A percentile compares a stretch with the other conserved stretches of the same genome.
These are phyloP conservation scores for Picus viridis DNA, from an alignment of 2,797 vertebrate genomes.

Conservation along the genomic window DNA sequence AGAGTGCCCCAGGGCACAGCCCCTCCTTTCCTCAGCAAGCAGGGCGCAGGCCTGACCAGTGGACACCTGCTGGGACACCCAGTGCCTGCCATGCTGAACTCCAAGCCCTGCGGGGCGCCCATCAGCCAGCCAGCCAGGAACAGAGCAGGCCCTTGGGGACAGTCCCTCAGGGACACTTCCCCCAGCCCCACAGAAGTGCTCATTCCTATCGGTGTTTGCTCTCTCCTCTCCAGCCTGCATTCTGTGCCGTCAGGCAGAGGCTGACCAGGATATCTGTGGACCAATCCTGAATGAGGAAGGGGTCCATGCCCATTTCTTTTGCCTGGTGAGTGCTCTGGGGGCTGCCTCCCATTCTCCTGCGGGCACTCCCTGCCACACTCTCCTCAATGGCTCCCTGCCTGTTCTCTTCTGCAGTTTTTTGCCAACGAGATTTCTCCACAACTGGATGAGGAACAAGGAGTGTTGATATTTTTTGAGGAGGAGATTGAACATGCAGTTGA, in stretches of 20 bases:
- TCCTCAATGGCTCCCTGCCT: neutral
- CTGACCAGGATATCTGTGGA: neutral
- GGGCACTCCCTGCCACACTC: no score
- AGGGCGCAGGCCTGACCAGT: neutral
- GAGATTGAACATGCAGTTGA: neutral
- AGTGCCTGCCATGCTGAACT: neutral
- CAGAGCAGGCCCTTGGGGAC: neutral
- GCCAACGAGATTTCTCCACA: neutral
- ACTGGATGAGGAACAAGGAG: fast-evolving
- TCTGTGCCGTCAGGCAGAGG: neutral
- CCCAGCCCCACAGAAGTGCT: neutral
- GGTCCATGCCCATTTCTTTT: neutral
- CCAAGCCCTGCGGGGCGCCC: no score
- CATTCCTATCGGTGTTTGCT: neutral
- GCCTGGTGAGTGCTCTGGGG: neutral
- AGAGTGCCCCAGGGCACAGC: neutral
- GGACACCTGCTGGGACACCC: neutral
- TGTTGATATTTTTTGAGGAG: neutral
- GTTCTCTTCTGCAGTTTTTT: neutral
- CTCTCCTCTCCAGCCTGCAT: neutral
- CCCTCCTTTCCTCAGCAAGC: neutral
- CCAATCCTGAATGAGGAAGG: neutral
- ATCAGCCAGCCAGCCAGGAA: neutral
- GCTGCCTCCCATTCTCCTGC: neutral
- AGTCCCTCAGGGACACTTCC: neutral